Base-by-base conservation (phyloP, 2,888 invertebrate species). In the Trachelus stipa region DNA sequence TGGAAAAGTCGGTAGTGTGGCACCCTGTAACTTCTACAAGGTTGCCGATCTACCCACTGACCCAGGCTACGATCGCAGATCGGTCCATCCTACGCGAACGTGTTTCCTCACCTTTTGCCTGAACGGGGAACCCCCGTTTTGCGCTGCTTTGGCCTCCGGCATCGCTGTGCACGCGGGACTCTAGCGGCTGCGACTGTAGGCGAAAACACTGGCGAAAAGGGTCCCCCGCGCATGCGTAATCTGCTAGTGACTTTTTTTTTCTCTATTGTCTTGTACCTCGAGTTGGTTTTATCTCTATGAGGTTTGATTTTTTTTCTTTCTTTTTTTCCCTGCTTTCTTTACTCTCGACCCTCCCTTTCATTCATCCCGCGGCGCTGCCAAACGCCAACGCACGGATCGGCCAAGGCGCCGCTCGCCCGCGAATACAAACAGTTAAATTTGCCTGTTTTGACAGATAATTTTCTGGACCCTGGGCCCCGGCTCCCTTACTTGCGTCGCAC, bases 1-100 rank as follows among this genome's bases (percentile, higher is more conserved):
- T 1, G 40, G 40, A 6, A 15, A 40, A 15, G 15, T 40, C 6
- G 40, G 6, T 15, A 6, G 15, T 40, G 40, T 1, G 15, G 15
- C 40, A 40, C 40, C 40, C 40, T 40, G 40, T 40, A 40, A 15
- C 15, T 15, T 40, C 1, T 6, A 40, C 40, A 40, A 40, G 40
- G 40, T 40, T 40, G 40, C 40, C 40, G 40, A 40, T 23, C 69
- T 12, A 69, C 30, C 69, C 69, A 15, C 11, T 30, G 33, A 69
- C 11, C 30, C 11, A 30, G 31, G 31, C 69, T 12, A 11, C 69
- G 11, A 11, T 1, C 30, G 69, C 4, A 30, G 31, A 69, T 69
- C 69, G 69, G 69, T 69, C 3, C 30, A 31, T 69, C 69, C 30
- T 69, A 69, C 69, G 69, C 69, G 30, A 69, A 69, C 69, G 30